Evolutionary conservation across 2,113 vertebrate genomes (phyloP).

Genomic region (Myiopsitta monachus): DNA sequence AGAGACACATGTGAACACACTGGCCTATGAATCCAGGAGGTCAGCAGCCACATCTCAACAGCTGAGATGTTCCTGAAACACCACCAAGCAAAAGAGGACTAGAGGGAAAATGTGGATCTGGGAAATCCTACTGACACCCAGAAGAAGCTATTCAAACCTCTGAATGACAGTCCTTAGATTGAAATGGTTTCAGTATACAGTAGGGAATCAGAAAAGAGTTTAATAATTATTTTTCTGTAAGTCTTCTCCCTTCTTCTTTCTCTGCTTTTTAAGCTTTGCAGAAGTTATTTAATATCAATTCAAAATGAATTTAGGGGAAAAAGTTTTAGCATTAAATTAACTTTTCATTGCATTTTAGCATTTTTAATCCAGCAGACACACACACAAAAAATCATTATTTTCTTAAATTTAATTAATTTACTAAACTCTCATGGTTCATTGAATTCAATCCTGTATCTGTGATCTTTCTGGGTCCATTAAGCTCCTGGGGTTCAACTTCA

Average conservation of each 20-base stretch:
- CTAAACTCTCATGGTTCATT: conserved; percentile 73
- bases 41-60: background rate
- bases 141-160: background rate
- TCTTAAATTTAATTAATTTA: conserved; percentile 81
- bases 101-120: background rate
- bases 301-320: conserved; percentile 32
- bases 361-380: conserved; percentile 70
- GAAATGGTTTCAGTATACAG: background rate
- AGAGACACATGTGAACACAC: fast-evolving
- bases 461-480: conserved; percentile 76
- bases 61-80: background rate
- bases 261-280: conserved; percentile 3
- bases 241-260: background rate
- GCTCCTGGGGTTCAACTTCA: conserved; percentile 73
- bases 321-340: conserved; percentile 56
- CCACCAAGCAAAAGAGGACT: background rate
- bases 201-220: background rate
- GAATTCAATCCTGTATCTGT: conserved; percentile 76
- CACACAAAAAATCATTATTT: conserved; percentile 73
- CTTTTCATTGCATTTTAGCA: conserved; percentile 68
- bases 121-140: background rate
- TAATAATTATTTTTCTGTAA: background rate
- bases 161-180: background rate
- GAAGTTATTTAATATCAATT: conserved; percentile 35
- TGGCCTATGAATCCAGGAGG: background rate